Evolutionary conservation across 2,797 vertebrate species (phyloP).

Genomic region (Carcharodon carcharias): DNA sequence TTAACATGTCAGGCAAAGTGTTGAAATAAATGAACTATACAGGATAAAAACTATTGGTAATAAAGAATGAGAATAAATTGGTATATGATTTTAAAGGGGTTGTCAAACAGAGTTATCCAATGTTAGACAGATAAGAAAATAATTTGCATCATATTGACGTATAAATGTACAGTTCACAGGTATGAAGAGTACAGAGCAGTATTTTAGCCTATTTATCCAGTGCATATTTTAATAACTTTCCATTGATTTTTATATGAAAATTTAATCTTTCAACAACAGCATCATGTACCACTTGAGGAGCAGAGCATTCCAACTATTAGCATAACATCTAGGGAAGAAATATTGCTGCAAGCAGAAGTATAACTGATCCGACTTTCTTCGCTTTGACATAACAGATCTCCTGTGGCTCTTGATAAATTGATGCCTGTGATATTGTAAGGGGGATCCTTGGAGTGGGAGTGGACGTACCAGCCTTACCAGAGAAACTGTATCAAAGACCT

Average conservation of each 20-base stretch:
- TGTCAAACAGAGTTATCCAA: slow-evolving; percentile 17
- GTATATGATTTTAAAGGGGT: neutral
- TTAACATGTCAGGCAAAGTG: slow-evolving; percentile 21
- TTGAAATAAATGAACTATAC: slow-evolving; percentile 31
- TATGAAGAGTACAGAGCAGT: neutral
- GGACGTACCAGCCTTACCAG: too few species aligned
- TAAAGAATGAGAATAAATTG: slow-evolving; percentile 26
- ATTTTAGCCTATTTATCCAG: slow-evolving; percentile 15
- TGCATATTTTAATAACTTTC: slow-evolving; percentile 17
- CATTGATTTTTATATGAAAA: slow-evolving; percentile 28
- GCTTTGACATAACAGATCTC: neutral
- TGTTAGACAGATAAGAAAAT: slow-evolving; percentile 23
- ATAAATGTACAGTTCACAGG: neutral
- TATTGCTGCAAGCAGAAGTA: neutral
- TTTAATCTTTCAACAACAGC: neutral
- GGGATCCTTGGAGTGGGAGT: neutral
- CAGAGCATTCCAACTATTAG: neutral
- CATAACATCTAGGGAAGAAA: neutral
- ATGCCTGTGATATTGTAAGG: neutral
- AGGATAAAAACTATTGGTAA: slow-evolving; percentile 25
- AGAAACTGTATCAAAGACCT: too few species aligned
- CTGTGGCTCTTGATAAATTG: neutral
- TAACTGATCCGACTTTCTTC: neutral
- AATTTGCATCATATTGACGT: slow-evolving; percentile 3
- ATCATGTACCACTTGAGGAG: neutral